A percentile compares a stretch with the other conserved stretches of the same genome.
These are phyloP conservation scores for Diorhabda elongata DNA, from an alignment of 1,140 invertebrate genomes.

Conservation along the genomic window DNA sequence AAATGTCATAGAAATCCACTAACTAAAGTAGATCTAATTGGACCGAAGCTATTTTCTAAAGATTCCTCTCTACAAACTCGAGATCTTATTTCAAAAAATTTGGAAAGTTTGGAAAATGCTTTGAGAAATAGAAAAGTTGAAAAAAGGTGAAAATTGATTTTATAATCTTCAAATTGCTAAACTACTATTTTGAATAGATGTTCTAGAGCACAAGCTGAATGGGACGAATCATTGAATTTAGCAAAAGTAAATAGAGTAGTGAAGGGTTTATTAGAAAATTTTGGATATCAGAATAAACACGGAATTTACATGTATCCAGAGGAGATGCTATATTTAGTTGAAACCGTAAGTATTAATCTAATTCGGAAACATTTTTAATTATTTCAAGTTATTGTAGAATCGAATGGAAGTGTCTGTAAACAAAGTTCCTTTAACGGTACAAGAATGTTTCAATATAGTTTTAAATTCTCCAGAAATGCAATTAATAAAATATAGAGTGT, in stretches of 20 bases:
- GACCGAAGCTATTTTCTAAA: conserved; percentile 30
- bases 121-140: conserved; percentile 33
- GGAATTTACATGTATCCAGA: conserved; percentile 39
- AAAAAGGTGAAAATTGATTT: conserved; percentile 27
- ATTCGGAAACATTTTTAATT: not conserved
- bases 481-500: conserved; percentile 36
- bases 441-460: conserved; percentile 39
- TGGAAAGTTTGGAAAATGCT: conserved; percentile 23
- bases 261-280: conserved; percentile 28
- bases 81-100: conserved; percentile 19
- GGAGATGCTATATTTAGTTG: conserved; percentile 44
- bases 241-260: conserved; percentile 32
- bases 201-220: conserved; percentile 27
- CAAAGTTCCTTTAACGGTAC: conserved; percentile 35
- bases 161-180: not conserved
- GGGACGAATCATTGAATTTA: conserved; percentile 26
- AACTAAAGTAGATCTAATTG: conserved; percentile 28
- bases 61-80: conserved; percentile 24
- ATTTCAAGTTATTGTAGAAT: conserved; percentile 32
- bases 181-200: conserved; percentile 21
- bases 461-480: conserved; percentile 24
- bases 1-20: conserved; percentile 35
- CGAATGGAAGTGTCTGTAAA: conserved; percentile 38
- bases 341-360: conserved; percentile 36
- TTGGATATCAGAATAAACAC: conserved; percentile 35